Percentiles rank a stretch among this genome's conserved stretches.
These are phyloP conservation scores for Chymomyza procnemis DNA, from an alignment of 2,888 invertebrate species.

Conservation along the genomic window DNA sequence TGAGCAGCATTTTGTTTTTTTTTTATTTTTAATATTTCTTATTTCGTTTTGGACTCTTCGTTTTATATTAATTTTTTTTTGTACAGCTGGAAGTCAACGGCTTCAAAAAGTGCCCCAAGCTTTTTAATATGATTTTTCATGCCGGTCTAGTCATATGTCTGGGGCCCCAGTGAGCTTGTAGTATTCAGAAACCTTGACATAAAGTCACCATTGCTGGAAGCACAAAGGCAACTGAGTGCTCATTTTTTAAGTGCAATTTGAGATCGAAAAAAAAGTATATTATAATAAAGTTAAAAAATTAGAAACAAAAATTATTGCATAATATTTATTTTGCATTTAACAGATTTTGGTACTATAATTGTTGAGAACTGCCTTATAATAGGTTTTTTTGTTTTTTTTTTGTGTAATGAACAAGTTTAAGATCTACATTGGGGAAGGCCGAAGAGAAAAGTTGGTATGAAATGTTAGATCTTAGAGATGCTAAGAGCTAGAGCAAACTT, in stretches of 20 bases:
- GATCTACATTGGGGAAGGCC: too few species aligned
- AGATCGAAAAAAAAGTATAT: neutral
- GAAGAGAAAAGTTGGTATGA: too few species aligned
- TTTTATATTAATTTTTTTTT: slow-evolving; percentile 11
- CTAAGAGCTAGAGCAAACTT: too few species aligned
- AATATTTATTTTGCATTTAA: too few species aligned
- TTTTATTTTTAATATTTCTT: too few species aligned
- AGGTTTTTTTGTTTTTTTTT: too few species aligned
- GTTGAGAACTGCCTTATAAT: too few species aligned
- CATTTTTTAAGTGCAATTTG: neutral
- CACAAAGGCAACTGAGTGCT: neutral
- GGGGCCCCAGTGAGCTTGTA: neutral
- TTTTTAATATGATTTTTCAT: slow-evolving; percentile 24
- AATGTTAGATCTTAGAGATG: too few species aligned
- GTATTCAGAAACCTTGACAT: neutral
- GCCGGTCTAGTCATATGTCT: slow-evolving; percentile 13
- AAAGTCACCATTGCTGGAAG: neutral
- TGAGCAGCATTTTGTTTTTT: slow-evolving; percentile 10
- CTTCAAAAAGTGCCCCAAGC: neutral
- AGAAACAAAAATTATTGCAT: too few species aligned
- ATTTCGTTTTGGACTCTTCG: neutral
- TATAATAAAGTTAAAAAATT: too few species aligned
- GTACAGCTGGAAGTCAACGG: neutral
- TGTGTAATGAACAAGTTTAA: too few species aligned
- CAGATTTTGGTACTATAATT: too few species aligned